A percentile compares a stretch with the other conserved stretches of the same genome.
phyloP scores from a whole-genome alignment of 2,113 vertebrate genomes.

The Mohoua ochrocephala region DNA sequence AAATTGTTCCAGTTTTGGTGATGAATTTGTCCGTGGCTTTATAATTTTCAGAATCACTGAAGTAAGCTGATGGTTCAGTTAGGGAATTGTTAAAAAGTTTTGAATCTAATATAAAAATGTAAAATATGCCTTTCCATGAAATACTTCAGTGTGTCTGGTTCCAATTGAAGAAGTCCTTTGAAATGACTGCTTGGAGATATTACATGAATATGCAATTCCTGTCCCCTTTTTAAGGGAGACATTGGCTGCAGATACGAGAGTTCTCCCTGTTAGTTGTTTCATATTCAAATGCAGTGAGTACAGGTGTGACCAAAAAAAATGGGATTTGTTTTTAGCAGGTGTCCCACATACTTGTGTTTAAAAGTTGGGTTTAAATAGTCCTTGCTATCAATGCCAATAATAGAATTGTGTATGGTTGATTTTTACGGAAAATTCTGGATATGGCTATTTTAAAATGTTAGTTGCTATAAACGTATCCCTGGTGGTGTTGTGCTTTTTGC shows the following conservation, averaged over 20 bases:
- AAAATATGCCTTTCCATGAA: neutral
- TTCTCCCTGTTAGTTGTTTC: neutral
- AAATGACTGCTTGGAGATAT: neutral
- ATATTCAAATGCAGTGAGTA: neutral
- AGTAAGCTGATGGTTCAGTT: neutral
- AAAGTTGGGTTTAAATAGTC: neutral
- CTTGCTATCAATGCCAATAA: neutral
- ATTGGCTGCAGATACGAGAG: neutral
- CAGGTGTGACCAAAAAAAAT: neutral
- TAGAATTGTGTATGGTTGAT: neutral
- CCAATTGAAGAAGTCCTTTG: conserved; percentile 20
- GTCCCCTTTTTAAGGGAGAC: neutral
- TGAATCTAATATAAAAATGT: neutral
- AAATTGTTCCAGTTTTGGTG: neutral
- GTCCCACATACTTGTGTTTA: neutral
- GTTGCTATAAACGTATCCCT: neutral
- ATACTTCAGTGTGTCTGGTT: conserved; percentile 12
- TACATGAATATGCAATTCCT: neutral
- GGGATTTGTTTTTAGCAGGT: neutral
- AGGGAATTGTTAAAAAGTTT: neutral
- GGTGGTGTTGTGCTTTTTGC: neutral
- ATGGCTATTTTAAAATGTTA: neutral
- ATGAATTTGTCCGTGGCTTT: conserved; percentile 1
- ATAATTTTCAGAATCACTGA: neutral
- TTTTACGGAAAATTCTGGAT: neutral